Conservation (phyloP, 2,797 vertebrate genomes). For the Hybognathus amarus region DNA sequence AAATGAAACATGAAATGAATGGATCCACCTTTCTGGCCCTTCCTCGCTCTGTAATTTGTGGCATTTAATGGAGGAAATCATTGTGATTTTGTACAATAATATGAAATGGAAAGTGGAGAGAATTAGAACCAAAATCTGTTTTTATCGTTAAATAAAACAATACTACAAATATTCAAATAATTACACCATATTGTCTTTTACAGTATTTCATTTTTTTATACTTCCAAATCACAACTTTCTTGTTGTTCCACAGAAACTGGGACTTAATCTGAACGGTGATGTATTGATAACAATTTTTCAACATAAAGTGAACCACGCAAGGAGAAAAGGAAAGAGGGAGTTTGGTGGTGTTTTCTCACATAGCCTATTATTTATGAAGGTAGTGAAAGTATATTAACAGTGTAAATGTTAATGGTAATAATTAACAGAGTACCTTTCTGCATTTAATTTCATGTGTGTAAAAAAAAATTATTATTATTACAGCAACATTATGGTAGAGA, state of each 20-base stretch:
- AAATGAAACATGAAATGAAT: constrained; percentile 64
- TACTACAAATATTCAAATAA: constrained; percentile 45
- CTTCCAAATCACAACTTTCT: constrained; percentile 27
- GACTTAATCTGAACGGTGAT: not conserved
- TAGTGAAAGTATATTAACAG: not conserved
- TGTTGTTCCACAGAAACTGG: not conserved
- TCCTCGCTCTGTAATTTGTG: constrained; percentile 60
- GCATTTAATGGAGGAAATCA: constrained; percentile 57
- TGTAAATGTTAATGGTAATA: not conserved
- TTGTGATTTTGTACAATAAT: constrained; percentile 57
- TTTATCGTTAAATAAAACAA: constrained; percentile 27
- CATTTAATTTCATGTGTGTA: not conserved
- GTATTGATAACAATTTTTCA: constrained; percentile 13
- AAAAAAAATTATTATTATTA: no score
- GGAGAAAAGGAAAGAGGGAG: not conserved
- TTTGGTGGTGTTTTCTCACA: not conserved
- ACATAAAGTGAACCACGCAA: not conserved
- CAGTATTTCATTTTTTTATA: not conserved
- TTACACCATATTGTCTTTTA: constrained; percentile 52
- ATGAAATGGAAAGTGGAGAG: constrained; percentile 39
- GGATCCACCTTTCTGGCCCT: constrained; percentile 56
- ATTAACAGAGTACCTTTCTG: not conserved
- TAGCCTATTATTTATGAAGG: not conserved
- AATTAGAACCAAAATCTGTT: constrained; percentile 43
- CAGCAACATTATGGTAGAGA: constrained; percentile 20